Percentiles rank a stretch among this genome's conserved stretches.
phyloP scores from a whole-genome alignment of 2,888 invertebrate species.

The Caenorhabditis plicata region DNA sequence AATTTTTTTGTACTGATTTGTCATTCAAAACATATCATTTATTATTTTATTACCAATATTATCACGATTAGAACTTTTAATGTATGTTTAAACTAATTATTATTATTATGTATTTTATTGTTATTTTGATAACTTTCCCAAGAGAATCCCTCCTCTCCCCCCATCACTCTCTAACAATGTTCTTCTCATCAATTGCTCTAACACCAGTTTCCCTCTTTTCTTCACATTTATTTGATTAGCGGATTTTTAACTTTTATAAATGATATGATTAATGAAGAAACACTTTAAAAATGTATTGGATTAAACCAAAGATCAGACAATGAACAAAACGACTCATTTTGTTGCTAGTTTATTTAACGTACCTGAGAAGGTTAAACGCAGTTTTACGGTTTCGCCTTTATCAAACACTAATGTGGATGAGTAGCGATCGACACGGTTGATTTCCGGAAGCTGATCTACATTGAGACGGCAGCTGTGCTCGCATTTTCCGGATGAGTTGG shows the following conservation, averaged over 20 bases:
- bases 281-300: background rate
- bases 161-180: background rate
- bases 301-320: too few relatives aligned
- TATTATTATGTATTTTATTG: background rate
- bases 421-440: constrained; percentile 50
- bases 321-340: too few relatives aligned
- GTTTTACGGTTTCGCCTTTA: constrained; percentile 53
- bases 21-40: too few relatives aligned
- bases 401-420: constrained; percentile 48
- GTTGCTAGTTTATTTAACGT: too few relatives aligned
- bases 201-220: constrained; percentile 3
- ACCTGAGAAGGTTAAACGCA: constrained; percentile 52
- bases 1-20: too few relatives aligned
- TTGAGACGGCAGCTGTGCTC: constrained; percentile 41
- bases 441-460: constrained; percentile 50
- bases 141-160: background rate
- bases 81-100: too few relatives aligned
- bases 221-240: too few relatives aligned
- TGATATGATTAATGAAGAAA: constrained; percentile 6
- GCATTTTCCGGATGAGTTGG: constrained; percentile 25
- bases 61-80: too few relatives aligned
- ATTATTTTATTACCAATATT: too few relatives aligned
- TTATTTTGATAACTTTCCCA: background rate
- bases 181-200: background rate
- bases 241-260: too few relatives aligned